Conservation (phyloP, 37 sponge, comb jelly and placozoan genomes). For the Spongilla lacustris region DNA sequence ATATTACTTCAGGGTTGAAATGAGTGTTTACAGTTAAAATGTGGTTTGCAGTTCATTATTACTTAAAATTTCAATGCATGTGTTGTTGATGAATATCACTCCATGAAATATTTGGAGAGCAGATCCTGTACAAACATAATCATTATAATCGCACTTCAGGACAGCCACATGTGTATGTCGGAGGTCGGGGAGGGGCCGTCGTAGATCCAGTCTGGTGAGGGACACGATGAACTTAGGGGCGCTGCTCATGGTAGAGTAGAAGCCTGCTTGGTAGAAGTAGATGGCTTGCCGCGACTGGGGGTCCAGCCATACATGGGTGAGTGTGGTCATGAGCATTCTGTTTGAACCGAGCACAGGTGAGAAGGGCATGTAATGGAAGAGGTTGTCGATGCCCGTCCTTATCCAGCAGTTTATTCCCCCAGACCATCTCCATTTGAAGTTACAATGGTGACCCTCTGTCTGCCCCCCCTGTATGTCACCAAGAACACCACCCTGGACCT, state of each 20-base stretch:
- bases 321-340: not conserved
- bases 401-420: too few relatives aligned
- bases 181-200: conserved; percentile 38
- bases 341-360: not conserved
- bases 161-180: conserved; percentile 66
- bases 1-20: not conserved
- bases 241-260: conserved; percentile 25
- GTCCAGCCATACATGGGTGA: conserved; percentile 10
- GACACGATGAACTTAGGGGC: conserved; percentile 47
- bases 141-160: too few relatives aligned
- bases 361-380: conserved; percentile 21
- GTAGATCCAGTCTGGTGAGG: conserved; percentile 30
- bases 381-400: conserved; percentile 50
- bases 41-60: too few relatives aligned
- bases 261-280: conserved; percentile 41
- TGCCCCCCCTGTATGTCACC: conserved; percentile 3
- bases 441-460: not conserved
- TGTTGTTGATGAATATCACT: too few relatives aligned
- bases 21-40: not conserved
- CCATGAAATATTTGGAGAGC: too few relatives aligned
- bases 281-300: conserved; percentile 1
- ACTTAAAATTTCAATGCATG: too few relatives aligned
- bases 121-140: too few relatives aligned
- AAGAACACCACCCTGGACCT: conserved; percentile 46
- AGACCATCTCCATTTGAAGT: conserved; percentile 57